Evolutionary conservation across 2,113 vertebrate genomes (phyloP), one percentile per base, ranked within the genome.

Genomic region (Caracal caracal): DNA sequence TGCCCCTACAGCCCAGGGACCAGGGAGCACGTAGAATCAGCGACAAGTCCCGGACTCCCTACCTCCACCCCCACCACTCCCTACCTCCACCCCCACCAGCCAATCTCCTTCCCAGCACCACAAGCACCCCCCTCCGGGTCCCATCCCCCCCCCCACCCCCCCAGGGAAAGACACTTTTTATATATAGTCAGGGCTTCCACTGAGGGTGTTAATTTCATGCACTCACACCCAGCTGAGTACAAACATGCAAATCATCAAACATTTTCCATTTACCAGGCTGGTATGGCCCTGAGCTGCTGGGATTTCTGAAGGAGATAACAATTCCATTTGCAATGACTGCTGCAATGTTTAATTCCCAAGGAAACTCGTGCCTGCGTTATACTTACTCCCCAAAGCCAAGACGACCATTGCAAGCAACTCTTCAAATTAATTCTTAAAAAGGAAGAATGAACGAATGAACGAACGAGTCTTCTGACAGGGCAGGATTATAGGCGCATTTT

Each of bases 1-100:
- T 93, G 61, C 75, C 94, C 81, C 87, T 85, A 3, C 33, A 71
- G 93, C 30, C 33, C 66, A 95, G 96, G 93, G 59, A 92, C 89
- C 33, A 94, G 51, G 87, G 93, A 87, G 89, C 43, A 4, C 0
- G 2, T n/a, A 78, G 56, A 90, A 93, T 66, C 51, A 37, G 96
- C 79, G 82, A 9, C 90, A 96, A 68, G 79, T 22, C 33, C 40
- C 35, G 1, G 15, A 0, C 13, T 20, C n/a, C 66, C n/a, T 16
- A 26, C 8, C 35, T 47, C 59, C 11, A 15, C 33, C 4, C 47
- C 43, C 17, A 16, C 63, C n/a, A 0, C 13, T 20, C n/a, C 66
- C n/a, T 16, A 26, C 8, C 35, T 47, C 59, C 11, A 15, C 33
- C 4, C 47, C 43, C 17, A 16, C 30, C 40, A 35, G 66, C 63